A percentile compares a stretch with the other conserved stretches of the same genome.
These are phyloP conservation scores for Steatocranus sp. DNA, from an alignment of 2,797 vertebrate species.

Conservation along the genomic window DNA sequence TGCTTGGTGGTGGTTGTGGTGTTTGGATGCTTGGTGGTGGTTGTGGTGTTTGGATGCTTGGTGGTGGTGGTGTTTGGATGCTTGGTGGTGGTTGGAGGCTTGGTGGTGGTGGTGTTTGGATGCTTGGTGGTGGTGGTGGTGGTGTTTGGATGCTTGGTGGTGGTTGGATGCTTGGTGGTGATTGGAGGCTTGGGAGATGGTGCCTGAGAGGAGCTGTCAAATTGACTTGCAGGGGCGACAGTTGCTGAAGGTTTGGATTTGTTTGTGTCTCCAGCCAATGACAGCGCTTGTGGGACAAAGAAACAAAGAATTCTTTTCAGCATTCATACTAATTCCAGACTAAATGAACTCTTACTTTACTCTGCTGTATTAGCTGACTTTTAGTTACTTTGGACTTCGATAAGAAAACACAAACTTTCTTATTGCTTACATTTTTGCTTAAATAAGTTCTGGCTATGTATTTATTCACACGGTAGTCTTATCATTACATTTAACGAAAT, in stretches of 20 bases:
- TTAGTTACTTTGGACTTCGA: not conserved
- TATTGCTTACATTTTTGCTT: not conserved
- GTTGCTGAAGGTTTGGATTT: not conserved
- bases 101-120: not conserved
- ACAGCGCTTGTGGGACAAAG: slow-evolving; percentile 22
- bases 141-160: accelerated
- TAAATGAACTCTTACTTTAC: not conserved
- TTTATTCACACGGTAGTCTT: accelerated
- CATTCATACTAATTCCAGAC: not conserved
- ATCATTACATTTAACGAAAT: not conserved
- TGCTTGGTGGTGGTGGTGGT: accelerated
- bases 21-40: not conserved
- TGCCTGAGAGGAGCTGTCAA: not conserved
- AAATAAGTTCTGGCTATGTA: not conserved
- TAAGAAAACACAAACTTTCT: not conserved
- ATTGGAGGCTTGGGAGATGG: too few relatives aligned
- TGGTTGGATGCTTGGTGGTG: not conserved
- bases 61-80: not conserved
- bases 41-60: accelerated
- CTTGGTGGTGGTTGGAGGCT: accelerated
- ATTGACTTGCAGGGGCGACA: not conserved
- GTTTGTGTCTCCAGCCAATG: slow-evolving; percentile 6
- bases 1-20: not conserved
- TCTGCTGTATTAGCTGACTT: not conserved
- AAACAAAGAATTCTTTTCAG: not conserved